A percentile compares a stretch with the other conserved stretches of the same genome.
These are phyloP conservation scores for Porites cylindrica DNA, from an alignment of 92 coral and sea anemone species.

Conservation along the genomic window DNA sequence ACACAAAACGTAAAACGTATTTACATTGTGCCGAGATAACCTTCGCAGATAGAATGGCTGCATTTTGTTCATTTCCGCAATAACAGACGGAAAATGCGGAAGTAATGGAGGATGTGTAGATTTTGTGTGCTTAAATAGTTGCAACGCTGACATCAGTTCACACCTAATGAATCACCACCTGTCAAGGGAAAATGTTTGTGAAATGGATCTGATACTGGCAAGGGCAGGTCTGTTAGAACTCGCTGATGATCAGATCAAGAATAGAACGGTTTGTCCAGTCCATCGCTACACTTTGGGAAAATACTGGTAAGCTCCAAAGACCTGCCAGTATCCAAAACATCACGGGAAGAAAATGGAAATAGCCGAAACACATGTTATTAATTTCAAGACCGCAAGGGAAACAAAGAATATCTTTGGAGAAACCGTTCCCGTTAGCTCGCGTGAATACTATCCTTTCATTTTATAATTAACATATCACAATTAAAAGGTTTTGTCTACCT, in stretches of 20 bases:
- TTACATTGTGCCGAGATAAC: too few relatives aligned
- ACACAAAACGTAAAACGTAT: too few relatives aligned
- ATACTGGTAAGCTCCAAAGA: constrained; percentile 51
- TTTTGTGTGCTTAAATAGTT: constrained; percentile 30
- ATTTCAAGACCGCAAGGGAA: constrained; percentile 25
- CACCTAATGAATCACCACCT: constrained; percentile 55
- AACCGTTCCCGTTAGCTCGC: constrained; percentile 47
- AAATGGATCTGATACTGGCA: constrained; percentile 25
- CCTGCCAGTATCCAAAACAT: constrained; percentile 55
- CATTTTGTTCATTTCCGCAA: constrained; percentile 33
- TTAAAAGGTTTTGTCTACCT: constrained; percentile 6
- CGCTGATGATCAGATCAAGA: constrained; percentile 31
- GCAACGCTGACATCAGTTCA: constrained; percentile 51
- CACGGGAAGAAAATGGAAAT: constrained; percentile 38
- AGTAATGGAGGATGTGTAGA: constrained; percentile 29
- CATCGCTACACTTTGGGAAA: constrained; percentile 44
- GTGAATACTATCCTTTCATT: constrained; percentile 35
- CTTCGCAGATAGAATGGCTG: too few relatives aligned
- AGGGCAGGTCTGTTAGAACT: constrained; percentile 19
- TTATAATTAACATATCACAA: constrained; percentile 13
- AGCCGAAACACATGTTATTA: constrained; percentile 37
- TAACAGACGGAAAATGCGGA: constrained; percentile 42
- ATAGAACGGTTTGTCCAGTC: constrained; percentile 42
- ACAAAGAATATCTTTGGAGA: constrained; percentile 39
- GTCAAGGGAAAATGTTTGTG: constrained; percentile 48